Conservation (phyloP, 2,888 invertebrate species). For the Priocnemis perturbator region DNA sequence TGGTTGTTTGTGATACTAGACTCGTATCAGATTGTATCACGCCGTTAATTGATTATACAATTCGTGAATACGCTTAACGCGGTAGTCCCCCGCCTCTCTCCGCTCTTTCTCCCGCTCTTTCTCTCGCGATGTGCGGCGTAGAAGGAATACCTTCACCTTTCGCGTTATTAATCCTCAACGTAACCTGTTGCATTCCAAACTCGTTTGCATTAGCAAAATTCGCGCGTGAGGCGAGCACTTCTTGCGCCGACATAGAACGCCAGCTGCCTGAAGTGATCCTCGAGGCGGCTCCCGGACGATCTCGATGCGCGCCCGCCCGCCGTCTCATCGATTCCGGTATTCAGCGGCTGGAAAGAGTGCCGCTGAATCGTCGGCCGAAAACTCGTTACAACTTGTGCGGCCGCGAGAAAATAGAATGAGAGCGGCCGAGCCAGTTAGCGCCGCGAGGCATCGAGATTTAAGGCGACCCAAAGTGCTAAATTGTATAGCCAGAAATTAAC, state of each 20-base stretch:
- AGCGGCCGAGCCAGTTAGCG: neutral
- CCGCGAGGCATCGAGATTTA: constrained; percentile 39
- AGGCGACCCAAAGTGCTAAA: constrained; percentile 45
- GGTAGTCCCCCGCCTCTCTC: neutral
- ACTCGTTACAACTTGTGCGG: neutral
- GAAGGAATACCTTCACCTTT: neutral
- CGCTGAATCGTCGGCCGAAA: neutral
- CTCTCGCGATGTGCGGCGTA: neutral
- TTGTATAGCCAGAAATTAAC: constrained; percentile 65
- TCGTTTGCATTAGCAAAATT: constrained; percentile 1
- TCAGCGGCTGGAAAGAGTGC: no score
- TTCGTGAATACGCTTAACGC: constrained; percentile 12
- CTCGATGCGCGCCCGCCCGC: neutral
- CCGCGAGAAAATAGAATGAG: no score
- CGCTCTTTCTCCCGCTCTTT: no score
- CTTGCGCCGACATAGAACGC: neutral
- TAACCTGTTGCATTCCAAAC: constrained; percentile 5
- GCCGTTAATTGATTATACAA: constrained; percentile 34
- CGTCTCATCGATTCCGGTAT: neutral
- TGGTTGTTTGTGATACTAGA: constrained; percentile 25
- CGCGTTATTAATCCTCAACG: neutral
- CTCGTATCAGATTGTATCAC: constrained; percentile 12
- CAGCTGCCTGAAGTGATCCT: neutral
- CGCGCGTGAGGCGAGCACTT: neutral
- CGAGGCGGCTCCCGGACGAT: neutral